phyloP scores from a whole-genome alignment of 2,888 invertebrate species.

The Salticus scenicus region DNA sequence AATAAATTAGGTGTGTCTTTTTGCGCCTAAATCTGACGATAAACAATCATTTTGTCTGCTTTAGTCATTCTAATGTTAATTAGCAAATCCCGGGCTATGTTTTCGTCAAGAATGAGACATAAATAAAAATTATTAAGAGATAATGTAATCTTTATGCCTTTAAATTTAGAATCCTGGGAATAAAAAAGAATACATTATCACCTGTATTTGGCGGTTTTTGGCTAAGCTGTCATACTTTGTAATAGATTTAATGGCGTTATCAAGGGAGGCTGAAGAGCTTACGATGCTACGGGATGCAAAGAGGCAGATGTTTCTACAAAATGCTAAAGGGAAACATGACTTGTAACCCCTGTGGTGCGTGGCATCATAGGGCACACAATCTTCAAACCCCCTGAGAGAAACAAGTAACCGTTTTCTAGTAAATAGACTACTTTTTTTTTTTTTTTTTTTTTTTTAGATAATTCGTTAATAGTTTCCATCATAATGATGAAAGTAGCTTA shows the following conservation, averaged over 20 bases:
- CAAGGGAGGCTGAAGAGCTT: slow-evolving; percentile 29
- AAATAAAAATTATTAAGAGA: too few relatives aligned
- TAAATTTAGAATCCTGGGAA: too few relatives aligned
- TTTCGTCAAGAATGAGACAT: too few relatives aligned
- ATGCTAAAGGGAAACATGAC: slow-evolving; percentile 16
- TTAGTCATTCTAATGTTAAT: too few relatives aligned
- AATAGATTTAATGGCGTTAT: background rate
- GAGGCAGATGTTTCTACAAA: slow-evolving; percentile 53
- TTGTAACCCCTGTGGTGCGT: slow-evolving; percentile 13
- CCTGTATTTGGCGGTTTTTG: slow-evolving; percentile 14
- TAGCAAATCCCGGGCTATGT: too few relatives aligned
- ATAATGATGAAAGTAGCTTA: background rate
- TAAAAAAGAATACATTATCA: too few relatives aligned
- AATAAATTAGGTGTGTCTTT: too few relatives aligned
- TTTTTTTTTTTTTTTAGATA: too few relatives aligned
- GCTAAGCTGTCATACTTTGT: background rate
- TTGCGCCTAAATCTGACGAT: too few relatives aligned
- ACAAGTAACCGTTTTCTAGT: slow-evolving; percentile 52
- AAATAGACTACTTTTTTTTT: slow-evolving; percentile 29
- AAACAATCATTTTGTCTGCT: too few relatives aligned
- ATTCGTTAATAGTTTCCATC: background rate
- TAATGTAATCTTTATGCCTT: too few relatives aligned
- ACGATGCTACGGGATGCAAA: slow-evolving; percentile 18
- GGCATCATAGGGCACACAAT: slow-evolving; percentile 30
- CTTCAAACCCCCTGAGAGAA: slow-evolving; percentile 16